Evolutionary conservation across 2,797 vertebrate species (phyloP), one percentile per base, ranked within the genome.

Genomic region (Dendrocincla fuliginosa): DNA sequence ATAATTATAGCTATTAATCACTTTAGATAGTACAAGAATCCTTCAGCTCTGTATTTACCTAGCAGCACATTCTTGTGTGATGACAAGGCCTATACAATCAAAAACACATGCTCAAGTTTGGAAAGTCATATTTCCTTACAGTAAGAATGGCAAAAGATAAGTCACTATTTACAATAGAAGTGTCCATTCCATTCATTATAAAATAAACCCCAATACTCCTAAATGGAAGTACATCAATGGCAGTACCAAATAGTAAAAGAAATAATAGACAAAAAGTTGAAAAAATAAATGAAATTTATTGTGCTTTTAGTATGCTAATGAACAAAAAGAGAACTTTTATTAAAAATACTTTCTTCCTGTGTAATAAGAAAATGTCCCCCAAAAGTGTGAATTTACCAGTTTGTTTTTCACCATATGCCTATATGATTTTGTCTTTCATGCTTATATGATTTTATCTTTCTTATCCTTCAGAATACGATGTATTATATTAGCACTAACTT

Each of bases 1-100:
- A 11, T 87, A 89, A 78, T 95, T 91, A 70, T 42, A 88, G 61
- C 71, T 91, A 60, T 85, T 91, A 94, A 84, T 93, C 79, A 68
- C 63, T 78, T 90, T 9, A 85, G 42, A 47, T 90, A 88, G 68
- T 83, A 85, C 7, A 61, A 76, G 37, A 63, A 78, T 89, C 49
- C 79, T 25, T 83, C 41, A 87, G 67, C 56, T 90, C 30, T 79
- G 5, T 59, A 33, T 88, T 92, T 90, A 79, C 75, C 49, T 67
- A 46, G 13, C 16, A 42, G 52, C 46, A 74, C 27, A 35, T 10
- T 1, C 16, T 69, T 76, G 12, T 89, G 35, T 63, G 37, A 56
- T 77, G 61, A 55, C 68, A 82, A 76, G 70, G 42, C 55, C 42
- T 32, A 28, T 76, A 50, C 64, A 69, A 63, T 55, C 49, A 63